Base-by-base conservation (phyloP, 1,140 invertebrate genomes). In the Pogonus chalceus region DNA sequence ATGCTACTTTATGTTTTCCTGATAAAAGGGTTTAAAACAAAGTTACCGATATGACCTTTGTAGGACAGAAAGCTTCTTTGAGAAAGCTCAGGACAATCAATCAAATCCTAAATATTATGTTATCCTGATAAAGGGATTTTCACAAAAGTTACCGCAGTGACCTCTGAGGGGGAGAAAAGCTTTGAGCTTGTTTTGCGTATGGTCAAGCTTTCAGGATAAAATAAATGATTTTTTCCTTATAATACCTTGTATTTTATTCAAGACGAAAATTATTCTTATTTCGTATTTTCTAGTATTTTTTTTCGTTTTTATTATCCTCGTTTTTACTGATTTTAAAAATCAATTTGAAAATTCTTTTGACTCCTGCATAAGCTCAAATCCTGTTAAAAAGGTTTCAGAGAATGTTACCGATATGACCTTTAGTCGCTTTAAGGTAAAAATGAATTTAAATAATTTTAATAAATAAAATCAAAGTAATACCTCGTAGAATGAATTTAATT, bases 21-120 rank as follows among this genome's bases (percentile, higher is more conserved):
- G 53, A 12, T 56, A 24, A 21, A 18, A 49, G 37, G 53, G 57
- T 52, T 60, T 56, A 54, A 49, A 52, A 26, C 52, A 56, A 60
- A 58, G 59, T 57, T 61, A 61, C 52, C 49, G 50, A 37, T 43
- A 47, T 51, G 56, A 55, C 56, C 56, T 58, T 55, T 22, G 49
- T 16, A 52, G 26, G 35, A 37, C 4, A 31, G 39, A 55, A 55
- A 51, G 48, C 35, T 37, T 50, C 35, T 54, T 54, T n/a, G 35
- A 24, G 49, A 18, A 43, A 18, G 18, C 18, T 9, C 9, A 43
- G 37, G 9, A 12, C 37, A 4, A 18, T 4, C 18, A 12, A 10
- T 43, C 18, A n/a, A 43, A 7, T 43, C 9, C 18, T 18, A 10
- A 18, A 9, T 12, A 43, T 12, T 43, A 43, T 43, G 37, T 43